Base-by-base conservation (phyloP, 2,888 invertebrate genomes). In the Luffia ferchaultella region DNA sequence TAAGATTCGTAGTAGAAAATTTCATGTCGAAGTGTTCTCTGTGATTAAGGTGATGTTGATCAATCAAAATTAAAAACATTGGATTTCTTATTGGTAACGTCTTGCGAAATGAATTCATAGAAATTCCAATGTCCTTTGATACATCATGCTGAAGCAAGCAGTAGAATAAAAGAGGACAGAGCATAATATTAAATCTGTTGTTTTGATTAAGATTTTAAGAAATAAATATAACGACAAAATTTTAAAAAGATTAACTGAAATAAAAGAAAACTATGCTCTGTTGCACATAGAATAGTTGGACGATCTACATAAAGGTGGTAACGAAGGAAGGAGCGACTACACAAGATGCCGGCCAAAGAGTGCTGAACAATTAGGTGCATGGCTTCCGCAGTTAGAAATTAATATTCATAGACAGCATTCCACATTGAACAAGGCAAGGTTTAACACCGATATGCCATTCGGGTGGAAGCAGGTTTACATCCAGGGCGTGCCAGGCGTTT, bases 321-420 rank as follows among this genome's bases (percentile, higher is more conserved):
- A 79, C 76, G 80, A 76, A 84, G 79, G 76, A 79, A 83, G 82
- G 82, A 82, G 82, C 80, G 79, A 64, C 78, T 80, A 80, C 67
- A 60, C 60, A 64, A 73, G 66, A 72, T 74, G 75, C 72, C 67
- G 61, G 59, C 71, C 66, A 62, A 58, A 60, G 70, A 74, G 73
- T 69, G 7, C 65, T 71, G 75, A 71, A 73, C 65, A 70, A 30
- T 30, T 65, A 65, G 64, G 82, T 82, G 82, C 79, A 79, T 73
- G 80, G 76, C 76, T 72, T 63, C 43, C 42, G 9, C 41, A 41
- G 40, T 3, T 17, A 18, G 19, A 42, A 42, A 12, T 48, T n/a
- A 43, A 18, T 46, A 20, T 7, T 12, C 18, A 19, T 66, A 68
- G 58, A 62, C 64, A 67, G 76, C 82, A 83, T 82, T 82, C 80